A percentile compares a stretch with the other conserved stretches of the same genome.
Evolutionary conservation across 2,888 invertebrate species (phyloP).

Genomic region (Lagria hirta): DNA sequence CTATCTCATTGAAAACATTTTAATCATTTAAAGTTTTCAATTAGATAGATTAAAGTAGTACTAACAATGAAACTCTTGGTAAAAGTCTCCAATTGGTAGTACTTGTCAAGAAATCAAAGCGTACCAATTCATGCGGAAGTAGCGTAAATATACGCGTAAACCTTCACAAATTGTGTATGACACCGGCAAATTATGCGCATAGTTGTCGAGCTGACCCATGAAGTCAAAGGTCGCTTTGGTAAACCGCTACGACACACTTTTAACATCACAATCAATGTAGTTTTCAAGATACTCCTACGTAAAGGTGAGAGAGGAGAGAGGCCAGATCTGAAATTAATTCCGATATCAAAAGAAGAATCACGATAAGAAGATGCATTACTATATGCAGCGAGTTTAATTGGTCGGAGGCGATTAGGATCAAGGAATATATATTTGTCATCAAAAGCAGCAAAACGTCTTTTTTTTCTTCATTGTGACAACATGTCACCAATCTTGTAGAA

Average conservation of each 20-base stretch:
- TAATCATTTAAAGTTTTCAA: no score
- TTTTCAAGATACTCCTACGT: conserved; percentile 21
- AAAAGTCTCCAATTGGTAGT: no score
- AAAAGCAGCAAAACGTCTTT: no score
- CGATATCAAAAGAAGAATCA: conserved; percentile 9
- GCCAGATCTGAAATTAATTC: conserved; percentile 13
- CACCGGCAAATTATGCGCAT: conserved; percentile 30
- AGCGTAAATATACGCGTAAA: conserved; percentile 6
- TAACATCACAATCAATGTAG: conserved; percentile 28
- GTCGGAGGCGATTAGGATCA: conserved; percentile 37
- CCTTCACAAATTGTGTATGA: conserved; percentile 24
- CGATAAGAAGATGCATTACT: conserved; percentile 28
- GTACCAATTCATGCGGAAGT: conserved; percentile 19
- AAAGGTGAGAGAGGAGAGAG: conserved; percentile 3
- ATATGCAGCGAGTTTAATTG: conserved; percentile 41
- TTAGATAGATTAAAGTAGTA: no score
- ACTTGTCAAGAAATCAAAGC: no score
- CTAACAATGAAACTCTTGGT: no score
- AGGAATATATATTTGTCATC: no score
- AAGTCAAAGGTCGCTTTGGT: conserved; percentile 30
- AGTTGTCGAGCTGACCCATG: conserved; percentile 28
- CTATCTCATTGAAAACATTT: no score
- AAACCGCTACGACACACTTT: conserved; percentile 34
- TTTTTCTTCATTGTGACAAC: background rate
- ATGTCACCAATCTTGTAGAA: no score